phyloP scores from a whole-genome alignment of 1,140 invertebrate species.

The Lepeophtheirus salmonis region DNA sequence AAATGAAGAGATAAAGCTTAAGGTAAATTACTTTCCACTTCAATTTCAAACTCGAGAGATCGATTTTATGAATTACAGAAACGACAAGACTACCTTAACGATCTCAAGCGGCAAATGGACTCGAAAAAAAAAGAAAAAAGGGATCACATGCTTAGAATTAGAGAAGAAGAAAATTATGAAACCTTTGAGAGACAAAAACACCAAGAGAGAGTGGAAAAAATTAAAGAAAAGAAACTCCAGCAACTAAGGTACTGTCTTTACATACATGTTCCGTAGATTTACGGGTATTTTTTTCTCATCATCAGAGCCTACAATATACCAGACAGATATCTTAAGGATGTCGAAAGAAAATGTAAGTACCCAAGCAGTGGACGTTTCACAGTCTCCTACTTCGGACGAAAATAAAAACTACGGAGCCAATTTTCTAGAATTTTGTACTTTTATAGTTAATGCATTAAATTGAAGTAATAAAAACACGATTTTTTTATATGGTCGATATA shows the following conservation, averaged over 20 bases:
- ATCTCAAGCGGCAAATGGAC: conserved; percentile 1
- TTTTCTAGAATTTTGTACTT: too few species aligned
- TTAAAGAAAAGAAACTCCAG: conserved; percentile 2
- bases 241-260: background rate
- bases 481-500: background rate
- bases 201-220: background rate
- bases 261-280: background rate
- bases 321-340: background rate
- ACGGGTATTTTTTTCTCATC: background rate
- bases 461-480: too few species aligned
- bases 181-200: background rate
- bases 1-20: background rate
- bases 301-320: conserved; percentile 3
- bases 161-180: background rate
- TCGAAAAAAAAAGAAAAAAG: background rate
- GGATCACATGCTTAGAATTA: background rate
- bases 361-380: background rate
- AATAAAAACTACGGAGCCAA: too few species aligned
- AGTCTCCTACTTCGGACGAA: background rate
- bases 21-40: background rate
- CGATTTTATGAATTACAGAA: background rate
- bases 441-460: too few species aligned
- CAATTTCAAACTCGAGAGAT: too few species aligned
- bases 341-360: background rate
- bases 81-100: background rate